These are phyloP conservation scores for Zaprionus inermis DNA, from an alignment of 1,140 invertebrate genomes.

Conservation along the genomic window DNA sequence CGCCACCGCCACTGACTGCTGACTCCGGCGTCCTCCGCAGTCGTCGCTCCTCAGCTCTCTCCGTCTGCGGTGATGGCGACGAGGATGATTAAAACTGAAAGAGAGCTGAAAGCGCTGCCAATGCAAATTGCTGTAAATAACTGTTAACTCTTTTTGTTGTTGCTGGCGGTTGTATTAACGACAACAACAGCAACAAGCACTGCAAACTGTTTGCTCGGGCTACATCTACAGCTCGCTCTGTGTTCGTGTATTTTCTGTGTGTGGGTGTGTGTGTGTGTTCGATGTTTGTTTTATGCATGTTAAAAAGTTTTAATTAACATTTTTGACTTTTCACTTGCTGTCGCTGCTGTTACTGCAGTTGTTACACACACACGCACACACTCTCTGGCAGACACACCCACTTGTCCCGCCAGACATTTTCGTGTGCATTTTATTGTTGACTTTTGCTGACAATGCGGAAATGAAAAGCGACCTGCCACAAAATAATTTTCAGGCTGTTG, in stretches of 20 bases:
- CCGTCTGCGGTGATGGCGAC: slow-evolving; percentile 10
- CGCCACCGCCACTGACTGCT: background rate
- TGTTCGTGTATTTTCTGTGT: background rate
- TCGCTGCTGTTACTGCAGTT: slow-evolving; percentile 25
- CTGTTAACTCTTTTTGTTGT: slow-evolving; percentile 33
- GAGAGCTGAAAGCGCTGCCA: slow-evolving; percentile 53
- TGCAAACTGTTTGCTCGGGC: slow-evolving; percentile 46
- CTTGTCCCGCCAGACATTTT: slow-evolving; percentile 22
- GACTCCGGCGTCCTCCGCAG: background rate
- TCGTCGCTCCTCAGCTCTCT: background rate
- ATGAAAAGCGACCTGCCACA: slow-evolving; percentile 40
- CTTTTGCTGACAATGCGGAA: slow-evolving; percentile 68
- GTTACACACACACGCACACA: slow-evolving; percentile 13
- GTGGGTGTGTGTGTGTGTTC: slow-evolving; percentile 12
- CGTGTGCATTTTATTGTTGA: slow-evolving; percentile 64
- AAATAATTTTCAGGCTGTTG: slow-evolving; percentile 43
- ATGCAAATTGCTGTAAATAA: slow-evolving; percentile 65
- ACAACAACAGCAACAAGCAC: slow-evolving; percentile 23
- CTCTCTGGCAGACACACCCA: slow-evolving; percentile 3
- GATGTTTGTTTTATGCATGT: slow-evolving; percentile 76
- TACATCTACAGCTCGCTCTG: slow-evolving; percentile 21
- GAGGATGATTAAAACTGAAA: slow-evolving; percentile 50
- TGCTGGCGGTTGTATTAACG: slow-evolving; percentile 47
- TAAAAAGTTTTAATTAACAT: slow-evolving; percentile 82
- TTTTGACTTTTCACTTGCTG: slow-evolving; percentile 74